These are phyloP conservation scores for Himalopsyche kuldschensis DNA, from an alignment of 2,888 invertebrate species.

Conservation along the genomic window DNA sequence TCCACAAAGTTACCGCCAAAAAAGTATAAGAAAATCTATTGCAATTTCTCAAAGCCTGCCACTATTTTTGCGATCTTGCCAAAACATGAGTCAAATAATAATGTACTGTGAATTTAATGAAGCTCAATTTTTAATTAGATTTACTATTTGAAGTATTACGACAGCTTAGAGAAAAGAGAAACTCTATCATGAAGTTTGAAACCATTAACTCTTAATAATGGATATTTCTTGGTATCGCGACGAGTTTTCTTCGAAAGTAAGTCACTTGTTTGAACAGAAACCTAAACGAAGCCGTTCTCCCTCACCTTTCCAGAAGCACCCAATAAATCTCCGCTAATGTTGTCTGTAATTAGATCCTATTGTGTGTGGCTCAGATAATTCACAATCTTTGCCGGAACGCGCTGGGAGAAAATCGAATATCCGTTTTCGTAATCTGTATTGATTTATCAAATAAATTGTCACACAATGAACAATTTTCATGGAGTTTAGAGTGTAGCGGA, in stretches of 20 bases:
- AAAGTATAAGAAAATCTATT: too few species aligned
- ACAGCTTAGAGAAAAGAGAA: too few species aligned
- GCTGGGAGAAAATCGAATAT: not conserved
- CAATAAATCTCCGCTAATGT: not conserved
- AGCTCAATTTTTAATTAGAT: too few species aligned
- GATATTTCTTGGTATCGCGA: not conserved
- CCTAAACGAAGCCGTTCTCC: not conserved
- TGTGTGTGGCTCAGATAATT: not conserved
- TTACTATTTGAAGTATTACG: too few species aligned
- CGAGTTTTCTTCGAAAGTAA: not conserved
- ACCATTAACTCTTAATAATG: not conserved
- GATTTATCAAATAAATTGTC: not conserved
- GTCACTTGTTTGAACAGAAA: not conserved
- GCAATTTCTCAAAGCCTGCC: too few species aligned
- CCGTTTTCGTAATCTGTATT: not conserved
- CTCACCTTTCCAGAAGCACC: not conserved
- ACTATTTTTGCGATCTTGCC: too few species aligned
- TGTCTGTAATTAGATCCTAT: constrained; percentile 1
- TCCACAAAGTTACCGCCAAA: too few species aligned
- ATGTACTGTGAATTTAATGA: too few species aligned
- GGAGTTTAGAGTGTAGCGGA: not conserved
- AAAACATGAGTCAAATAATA: too few species aligned
- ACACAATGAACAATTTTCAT: not conserved
- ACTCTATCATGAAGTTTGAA: not conserved
- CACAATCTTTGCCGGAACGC: not conserved